Percentiles rank a stretch among this genome's conserved stretches.
Conservation (phyloP, 2,797 vertebrate genomes). For the Tadarida brasiliensis region DNA sequence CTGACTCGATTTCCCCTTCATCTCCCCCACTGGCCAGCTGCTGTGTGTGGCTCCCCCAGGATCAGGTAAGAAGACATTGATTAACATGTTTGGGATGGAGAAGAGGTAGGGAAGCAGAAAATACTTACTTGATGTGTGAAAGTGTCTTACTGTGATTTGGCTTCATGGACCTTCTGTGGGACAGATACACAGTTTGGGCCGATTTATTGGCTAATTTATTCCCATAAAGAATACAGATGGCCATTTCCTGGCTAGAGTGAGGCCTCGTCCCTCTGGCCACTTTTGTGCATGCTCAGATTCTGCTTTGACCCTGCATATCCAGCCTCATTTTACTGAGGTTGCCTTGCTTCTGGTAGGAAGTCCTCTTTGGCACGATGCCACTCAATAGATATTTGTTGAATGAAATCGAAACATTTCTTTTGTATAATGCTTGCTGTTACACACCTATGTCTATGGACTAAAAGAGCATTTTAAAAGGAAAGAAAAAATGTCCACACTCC, state of each 20-base stretch:
- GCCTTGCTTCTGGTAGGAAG: not conserved
- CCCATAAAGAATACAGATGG: not conserved
- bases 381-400: not conserved
- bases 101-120: not conserved
- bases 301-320: not conserved
- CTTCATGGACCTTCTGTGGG: not conserved
- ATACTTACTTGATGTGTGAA: not conserved
- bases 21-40: not conserved
- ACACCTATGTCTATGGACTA: not conserved
- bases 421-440: not conserved
- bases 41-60: not conserved
- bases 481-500: not conserved
- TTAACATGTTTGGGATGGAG: rapidly evolving
- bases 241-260: not conserved
- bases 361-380: not conserved
- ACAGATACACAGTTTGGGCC: not conserved
- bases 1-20: not conserved
- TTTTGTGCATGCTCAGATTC: not conserved
- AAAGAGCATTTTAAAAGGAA: not conserved
- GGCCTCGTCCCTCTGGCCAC: not conserved
- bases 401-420: not conserved
- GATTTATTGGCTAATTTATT: not conserved
- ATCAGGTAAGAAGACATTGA: not conserved
- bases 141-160: not conserved
- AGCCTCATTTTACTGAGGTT: not conserved